These are phyloP conservation scores for Sphecodes monilicornis DNA, from an alignment of 2,888 invertebrate genomes.

Conservation along the genomic window DNA sequence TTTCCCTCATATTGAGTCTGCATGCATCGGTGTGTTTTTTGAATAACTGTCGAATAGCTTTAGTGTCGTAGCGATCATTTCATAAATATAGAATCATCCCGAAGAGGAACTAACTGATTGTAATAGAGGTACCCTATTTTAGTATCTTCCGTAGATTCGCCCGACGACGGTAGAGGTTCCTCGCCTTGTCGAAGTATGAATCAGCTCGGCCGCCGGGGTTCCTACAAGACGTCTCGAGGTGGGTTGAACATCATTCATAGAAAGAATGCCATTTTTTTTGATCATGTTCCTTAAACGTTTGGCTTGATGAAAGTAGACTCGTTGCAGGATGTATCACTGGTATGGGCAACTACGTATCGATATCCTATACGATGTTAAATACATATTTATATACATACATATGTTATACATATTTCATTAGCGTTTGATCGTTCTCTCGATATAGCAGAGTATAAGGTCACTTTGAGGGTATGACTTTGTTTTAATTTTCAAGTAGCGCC, in stretches of 20 bases:
- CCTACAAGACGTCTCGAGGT: slow-evolving; percentile 96
- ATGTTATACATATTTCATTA: slow-evolving; percentile 58
- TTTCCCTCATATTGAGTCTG: slow-evolving; percentile 52
- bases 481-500: slow-evolving; percentile 71
- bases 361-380: slow-evolving; percentile 62
- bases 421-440: slow-evolving; percentile 63
- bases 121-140: slow-evolving; percentile 82
- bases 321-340: slow-evolving; percentile 74
- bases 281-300: slow-evolving; percentile 71
- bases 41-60: slow-evolving; percentile 53
- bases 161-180: slow-evolving; percentile 91
- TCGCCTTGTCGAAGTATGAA: slow-evolving; percentile 89
- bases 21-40: slow-evolving; percentile 56
- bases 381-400: slow-evolving; percentile 47
- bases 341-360: slow-evolving; percentile 69
- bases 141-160: slow-evolving; percentile 87
- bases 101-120: slow-evolving; percentile 66
- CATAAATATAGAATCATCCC: slow-evolving; percentile 42
- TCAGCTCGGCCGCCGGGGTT: slow-evolving; percentile 91
- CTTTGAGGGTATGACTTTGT: slow-evolving; percentile 66
- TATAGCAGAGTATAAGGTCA: slow-evolving; percentile 57
- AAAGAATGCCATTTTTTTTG: slow-evolving; percentile 58
- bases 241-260: slow-evolving; percentile 57
- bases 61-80: slow-evolving; percentile 43
- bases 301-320: slow-evolving; percentile 73